phyloP scores from a whole-genome alignment of 2,888 invertebrate genomes.

The Aquatica leii region DNA sequence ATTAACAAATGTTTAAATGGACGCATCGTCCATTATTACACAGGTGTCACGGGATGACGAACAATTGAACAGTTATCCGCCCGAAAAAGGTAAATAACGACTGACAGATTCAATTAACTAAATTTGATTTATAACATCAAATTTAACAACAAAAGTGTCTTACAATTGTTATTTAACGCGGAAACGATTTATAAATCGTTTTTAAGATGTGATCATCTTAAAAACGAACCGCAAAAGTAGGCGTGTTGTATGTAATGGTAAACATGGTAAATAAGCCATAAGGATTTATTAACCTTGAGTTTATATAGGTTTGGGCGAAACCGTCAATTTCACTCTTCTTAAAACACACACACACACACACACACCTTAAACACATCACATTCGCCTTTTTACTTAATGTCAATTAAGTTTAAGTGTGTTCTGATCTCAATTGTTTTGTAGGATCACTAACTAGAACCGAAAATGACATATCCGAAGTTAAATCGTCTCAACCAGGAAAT shows the following conservation, averaged over 20 bases:
- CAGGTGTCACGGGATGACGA: slow-evolving; percentile 98
- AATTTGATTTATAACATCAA: slow-evolving; percentile 21
- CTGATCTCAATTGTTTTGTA: slow-evolving; percentile 32
- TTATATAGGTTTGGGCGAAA: slow-evolving; percentile 47
- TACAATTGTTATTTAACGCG: not conserved
- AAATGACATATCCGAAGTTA: slow-evolving; percentile 58
- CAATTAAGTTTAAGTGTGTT: slow-evolving; percentile 24
- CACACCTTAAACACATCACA: slow-evolving; percentile 43
- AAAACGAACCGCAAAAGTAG: slow-evolving; percentile 48
- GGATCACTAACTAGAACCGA: slow-evolving; percentile 55
- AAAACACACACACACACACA: too few species aligned
- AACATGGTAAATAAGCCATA: slow-evolving; percentile 50
- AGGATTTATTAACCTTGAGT: slow-evolving; percentile 55
- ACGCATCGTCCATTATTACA: slow-evolving; percentile 99
- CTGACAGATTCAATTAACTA: slow-evolving; percentile 46
- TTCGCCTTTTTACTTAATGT: too few species aligned
- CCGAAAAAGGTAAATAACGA: slow-evolving; percentile 85
- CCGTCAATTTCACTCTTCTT: slow-evolving; percentile 38
- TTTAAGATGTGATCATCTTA: slow-evolving; percentile 10
- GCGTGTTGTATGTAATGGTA: slow-evolving; percentile 53
- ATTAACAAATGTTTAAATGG: slow-evolving; percentile 83
- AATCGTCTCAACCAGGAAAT: slow-evolving; percentile 43
- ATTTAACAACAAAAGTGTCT: not conserved
- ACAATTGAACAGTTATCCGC: slow-evolving; percentile 89
- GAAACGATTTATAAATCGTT: slow-evolving; percentile 8